Evolutionary conservation across 2,888 invertebrate species (phyloP), one percentile per base, ranked within the genome.

Genomic region (Xestia xanthographa): DNA sequence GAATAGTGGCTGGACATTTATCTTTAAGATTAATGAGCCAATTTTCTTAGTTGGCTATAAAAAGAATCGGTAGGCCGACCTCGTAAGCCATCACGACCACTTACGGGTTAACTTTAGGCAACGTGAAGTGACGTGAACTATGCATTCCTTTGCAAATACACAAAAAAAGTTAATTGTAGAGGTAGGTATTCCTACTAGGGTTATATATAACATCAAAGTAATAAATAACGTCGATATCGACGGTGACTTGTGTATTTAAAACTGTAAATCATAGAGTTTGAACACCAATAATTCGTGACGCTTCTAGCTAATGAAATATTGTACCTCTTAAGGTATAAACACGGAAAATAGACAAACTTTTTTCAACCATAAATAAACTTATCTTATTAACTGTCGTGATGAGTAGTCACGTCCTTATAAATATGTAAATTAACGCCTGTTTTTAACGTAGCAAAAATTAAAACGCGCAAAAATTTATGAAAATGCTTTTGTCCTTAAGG

Each of bases 31-130:
- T 96, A 96, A 96, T 96, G 96, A 96, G 95, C 95, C 96, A 96
- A 96, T 96, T 96, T 96, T 96, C 96, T 96, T 96, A 95, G 96
- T 95, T 95, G 95, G 95, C 96, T 93, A 96, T 96, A 96, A 96
- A 96, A 96, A 95, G 95, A 95, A 94, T 95, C 94, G 94, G 94
- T 95, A 94, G 94, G 92, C 91, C 92, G 94, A 92, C 93, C 93
- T 94, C 92, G 89, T 90, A 91, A 92, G 92, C 91, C 92, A 91
- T 90, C 92, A 89, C 87, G 90, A 88, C 92, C 92, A 93, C 92
- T 94, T 93, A 92, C 91, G 93, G 93, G 92, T 92, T 93, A 93
- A 94, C 92, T 93, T 94, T 92, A 88, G 88, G 85, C 77, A 86
- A 88, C 85, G 89, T 87, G 89, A 91, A 90, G 84, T 77, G 86